Base-by-base conservation (phyloP, 1,140 invertebrate species). In the Megathymus violae region DNA sequence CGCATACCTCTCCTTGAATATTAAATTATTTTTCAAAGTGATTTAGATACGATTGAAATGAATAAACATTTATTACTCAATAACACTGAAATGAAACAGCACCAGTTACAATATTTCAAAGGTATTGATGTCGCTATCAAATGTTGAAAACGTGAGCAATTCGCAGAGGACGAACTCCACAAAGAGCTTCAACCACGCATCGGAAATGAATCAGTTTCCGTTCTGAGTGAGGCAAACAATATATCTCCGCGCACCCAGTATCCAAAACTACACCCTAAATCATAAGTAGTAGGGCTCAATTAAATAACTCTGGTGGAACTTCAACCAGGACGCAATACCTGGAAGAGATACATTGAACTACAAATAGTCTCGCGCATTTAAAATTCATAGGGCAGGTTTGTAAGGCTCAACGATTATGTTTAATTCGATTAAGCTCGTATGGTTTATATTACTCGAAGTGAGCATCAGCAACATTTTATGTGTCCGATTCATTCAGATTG, bases 131-230 rank as follows among this genome's bases (percentile, higher is more conserved):
- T 83, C 80, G 80, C 80, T 85, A 89, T 90, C 83, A 89, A 88
- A 89, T 73, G 80, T 81, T 87, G 80, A 82, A 88, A 89, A 87
- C 83, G 83, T 85, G 82, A 83, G 85, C 84, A 86, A 84, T 90
- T 88, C 80, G 74, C 82, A 74, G 74, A 76, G 83, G 83, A 82
- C 86, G 79, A 84, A 84, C 82, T 82, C 70, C 77, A 88, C 83
- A 88, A 89, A 91, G 85, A 86, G 84, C 83, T 82, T 76, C 81
- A 82, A 88, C 83, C 84, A 79, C 88, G 86, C 88, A 89, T 89
- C 88, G 86, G 85, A 91, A 91, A 91, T 91, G 86, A 91, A 89
- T 91, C 86, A 89, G 86, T 87, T 86, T 87, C 85, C 83, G 85
- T 82, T 86, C 76, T 67, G 73, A 78, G 71, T 84, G 74, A 73